Evolutionary conservation across 2,888 invertebrate genomes (phyloP), one percentile per base, ranked within the genome.

Genomic region (Abscondita cerata): DNA sequence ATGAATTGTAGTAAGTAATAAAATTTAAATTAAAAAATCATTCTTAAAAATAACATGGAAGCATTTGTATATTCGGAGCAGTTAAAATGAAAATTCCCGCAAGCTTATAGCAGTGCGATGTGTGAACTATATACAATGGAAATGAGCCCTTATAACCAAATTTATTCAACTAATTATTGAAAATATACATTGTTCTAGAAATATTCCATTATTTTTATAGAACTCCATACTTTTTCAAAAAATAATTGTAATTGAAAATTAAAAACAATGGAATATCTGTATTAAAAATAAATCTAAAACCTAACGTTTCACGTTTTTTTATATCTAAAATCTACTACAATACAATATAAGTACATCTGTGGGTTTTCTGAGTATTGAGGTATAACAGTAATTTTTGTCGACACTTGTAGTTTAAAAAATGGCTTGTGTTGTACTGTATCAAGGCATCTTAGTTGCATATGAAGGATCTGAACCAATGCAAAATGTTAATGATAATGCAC

Each of bases 311-410:
- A 71, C 70, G 69, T 75, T 75, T 75, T 70, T 72, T 73, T 65
- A 72, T 18, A 18, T 73, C 74, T 77, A 76, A 77, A 72, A 60
- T 72, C 78, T 80, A 80, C 75, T 79, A 80, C 78, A 76, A 78
- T 80, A 80, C 77, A 79, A 78, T 80, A 81, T 81, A 81, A 81
- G 81, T 81, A 81, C 81, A 81, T 80, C 78, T 80, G 78, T 79
- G 78, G 78, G 75, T 78, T 78, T 74, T 79, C 80, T 80, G 80
- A 80, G 75, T 76, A 77, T 78, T 80, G 80, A 80, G 80, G 80
- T 80, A 80, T 79, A 79, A 78, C 75, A 76, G 75, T 75, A 72
- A 70, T 66, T 62, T 60, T 66, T 60, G 56, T 60, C 66, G 65
- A 68, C 76, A 74, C 74, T 78, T 77, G 75, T 77, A 75, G 72